Percentiles rank a stretch among this genome's conserved stretches.
Conservation (phyloP, 2,113 vertebrate genomes). For the Protobothrops flavoviridis region DNA sequence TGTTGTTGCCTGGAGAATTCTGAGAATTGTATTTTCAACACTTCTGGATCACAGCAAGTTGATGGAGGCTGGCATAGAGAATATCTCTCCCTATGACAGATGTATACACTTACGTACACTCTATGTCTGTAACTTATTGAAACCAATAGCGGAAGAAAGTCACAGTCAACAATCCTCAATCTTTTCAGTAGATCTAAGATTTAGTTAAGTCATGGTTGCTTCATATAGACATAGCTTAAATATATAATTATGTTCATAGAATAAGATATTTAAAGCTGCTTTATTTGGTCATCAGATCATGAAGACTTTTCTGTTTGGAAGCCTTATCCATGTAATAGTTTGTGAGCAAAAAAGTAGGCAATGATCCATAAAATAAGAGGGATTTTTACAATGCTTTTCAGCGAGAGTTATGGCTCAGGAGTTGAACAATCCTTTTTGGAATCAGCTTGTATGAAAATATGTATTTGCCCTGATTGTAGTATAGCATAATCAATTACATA, state of each 20-base stretch:
- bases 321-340: constrained; percentile 59
- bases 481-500: constrained; percentile 27
- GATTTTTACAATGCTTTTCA: constrained; percentile 56
- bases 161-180: not conserved
- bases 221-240: not conserved
- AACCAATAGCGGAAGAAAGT: not conserved
- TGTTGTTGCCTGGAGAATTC: not conserved
- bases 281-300: constrained; percentile 48
- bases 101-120: not conserved
- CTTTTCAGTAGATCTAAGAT: not conserved
- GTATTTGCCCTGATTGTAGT: not conserved
- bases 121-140: not conserved
- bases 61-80: not conserved
- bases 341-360: constrained; percentile 55
- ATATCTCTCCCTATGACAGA: not conserved
- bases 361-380: constrained; percentile 66
- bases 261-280: constrained; percentile 49
- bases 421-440: constrained; percentile 52
- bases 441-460: constrained; percentile 40
- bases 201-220: not conserved
- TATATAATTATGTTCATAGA: constrained; percentile 30
- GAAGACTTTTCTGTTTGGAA: constrained; percentile 53
- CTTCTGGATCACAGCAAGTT: not conserved
- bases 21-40: not conserved
- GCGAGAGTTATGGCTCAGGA: constrained; percentile 54